These are phyloP conservation scores for Octodonta nipae DNA, from an alignment of 2,888 invertebrate genomes.

Conservation along the genomic window DNA sequence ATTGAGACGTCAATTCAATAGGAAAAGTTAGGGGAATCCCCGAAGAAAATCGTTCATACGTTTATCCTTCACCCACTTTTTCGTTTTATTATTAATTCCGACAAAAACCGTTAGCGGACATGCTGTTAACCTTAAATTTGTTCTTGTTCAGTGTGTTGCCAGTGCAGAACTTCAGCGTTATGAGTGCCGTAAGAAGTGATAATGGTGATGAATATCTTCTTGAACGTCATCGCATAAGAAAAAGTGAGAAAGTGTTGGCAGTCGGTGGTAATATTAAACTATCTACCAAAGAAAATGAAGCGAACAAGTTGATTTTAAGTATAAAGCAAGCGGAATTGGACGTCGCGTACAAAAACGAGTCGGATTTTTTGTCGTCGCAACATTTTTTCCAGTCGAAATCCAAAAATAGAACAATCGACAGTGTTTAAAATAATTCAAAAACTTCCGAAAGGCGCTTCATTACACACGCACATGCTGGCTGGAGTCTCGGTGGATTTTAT, in stretches of 20 bases:
- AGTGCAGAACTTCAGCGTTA: too few species aligned
- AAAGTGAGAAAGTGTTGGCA: conserved; percentile 7
- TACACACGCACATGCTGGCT: conserved; percentile 58
- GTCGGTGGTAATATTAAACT: conserved; percentile 19
- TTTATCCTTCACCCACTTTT: too few species aligned
- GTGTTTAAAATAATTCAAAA: conserved; percentile 51
- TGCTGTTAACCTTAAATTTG: too few species aligned
- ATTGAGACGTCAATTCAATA: too few species aligned
- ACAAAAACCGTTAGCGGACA: too few species aligned
- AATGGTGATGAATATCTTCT: too few species aligned
- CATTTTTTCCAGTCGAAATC: conserved; percentile 51
- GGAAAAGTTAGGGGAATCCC: too few species aligned
- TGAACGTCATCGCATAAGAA: conserved; percentile 8
- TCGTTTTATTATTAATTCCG: too few species aligned
- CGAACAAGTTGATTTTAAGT: conserved; percentile 23
- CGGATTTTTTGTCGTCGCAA: conserved; percentile 45
- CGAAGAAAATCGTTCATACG: too few species aligned
- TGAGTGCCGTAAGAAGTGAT: too few species aligned
- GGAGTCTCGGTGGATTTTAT: conserved; percentile 49
- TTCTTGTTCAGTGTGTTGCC: too few species aligned
- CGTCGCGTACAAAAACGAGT: conserved; percentile 21
- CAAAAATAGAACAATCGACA: conserved; percentile 45
- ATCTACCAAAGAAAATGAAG: conserved; percentile 20
- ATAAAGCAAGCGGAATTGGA: conserved; percentile 25
- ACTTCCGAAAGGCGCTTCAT: conserved; percentile 63